Evolutionary conservation across 1,140 invertebrate species (phyloP).

Genomic region (Sesamia nonagrioides): DNA sequence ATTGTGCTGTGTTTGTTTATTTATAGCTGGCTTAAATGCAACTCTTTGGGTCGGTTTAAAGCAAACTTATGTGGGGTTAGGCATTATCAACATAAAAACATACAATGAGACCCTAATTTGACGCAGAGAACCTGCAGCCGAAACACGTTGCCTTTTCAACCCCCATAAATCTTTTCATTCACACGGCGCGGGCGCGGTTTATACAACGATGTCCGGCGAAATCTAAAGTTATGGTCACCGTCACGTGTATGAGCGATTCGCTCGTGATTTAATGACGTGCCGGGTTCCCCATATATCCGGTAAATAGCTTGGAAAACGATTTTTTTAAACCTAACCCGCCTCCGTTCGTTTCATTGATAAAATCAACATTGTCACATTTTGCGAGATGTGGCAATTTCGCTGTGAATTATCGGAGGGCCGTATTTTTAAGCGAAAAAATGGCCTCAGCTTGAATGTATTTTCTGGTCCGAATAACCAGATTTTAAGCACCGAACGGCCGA

Average conservation of each 20-base stretch:
- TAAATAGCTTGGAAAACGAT: conserved; percentile 45
- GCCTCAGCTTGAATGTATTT: not conserved
- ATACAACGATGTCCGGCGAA: conserved; percentile 31
- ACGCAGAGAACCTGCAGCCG: not conserved
- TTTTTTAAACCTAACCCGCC: conserved; percentile 22
- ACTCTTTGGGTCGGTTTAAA: not conserved
- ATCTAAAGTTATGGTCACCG: conserved; percentile 40
- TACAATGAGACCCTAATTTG: conserved; percentile 11
- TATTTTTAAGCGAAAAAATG: conserved; percentile 10
- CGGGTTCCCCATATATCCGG: conserved; percentile 3
- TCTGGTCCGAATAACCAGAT: not conserved
- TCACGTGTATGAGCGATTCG: conserved; percentile 38
- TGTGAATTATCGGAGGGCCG: conserved; percentile 21
- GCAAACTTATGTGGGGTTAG: not conserved
- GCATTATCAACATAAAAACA: conserved; percentile 14
- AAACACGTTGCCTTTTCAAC: conserved; percentile 4
- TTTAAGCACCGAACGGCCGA: not conserved
- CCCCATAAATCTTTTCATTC: conserved; percentile 39
- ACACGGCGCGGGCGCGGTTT: not conserved
- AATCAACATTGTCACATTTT: conserved; percentile 44
- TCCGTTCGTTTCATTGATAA: conserved; percentile 38
- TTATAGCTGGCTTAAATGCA: not conserved
- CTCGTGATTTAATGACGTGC: conserved; percentile 35
- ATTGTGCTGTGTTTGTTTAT: conserved; percentile 10
- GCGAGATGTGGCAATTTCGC: conserved; percentile 29